These are phyloP conservation scores for Microtus richardsoni DNA, from an alignment of 2,113 vertebrate species.

Conservation along the genomic window DNA sequence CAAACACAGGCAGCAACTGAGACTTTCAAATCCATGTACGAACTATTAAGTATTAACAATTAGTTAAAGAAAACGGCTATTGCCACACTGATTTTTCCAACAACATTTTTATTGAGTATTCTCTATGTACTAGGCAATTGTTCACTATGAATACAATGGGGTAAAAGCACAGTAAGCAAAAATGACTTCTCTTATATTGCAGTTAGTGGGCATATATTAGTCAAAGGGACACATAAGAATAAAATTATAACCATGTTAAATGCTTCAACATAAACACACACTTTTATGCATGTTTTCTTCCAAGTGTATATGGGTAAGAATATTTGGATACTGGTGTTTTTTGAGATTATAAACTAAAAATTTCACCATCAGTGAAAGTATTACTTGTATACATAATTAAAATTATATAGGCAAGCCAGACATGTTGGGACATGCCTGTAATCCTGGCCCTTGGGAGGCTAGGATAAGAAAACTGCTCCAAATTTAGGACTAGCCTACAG, in stretches of 20 bases:
- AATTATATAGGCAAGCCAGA: slow-evolving; percentile 14
- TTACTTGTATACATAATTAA: neutral
- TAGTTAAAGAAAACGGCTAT: slow-evolving; percentile 51
- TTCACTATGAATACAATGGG: slow-evolving; percentile 11
- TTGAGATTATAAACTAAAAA: neutral
- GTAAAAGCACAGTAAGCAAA: slow-evolving; percentile 32
- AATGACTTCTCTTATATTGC: slow-evolving; percentile 2
- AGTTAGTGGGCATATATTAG: slow-evolving; percentile 1
- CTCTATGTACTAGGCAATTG: slow-evolving; percentile 13
- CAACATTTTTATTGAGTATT: slow-evolving; percentile 63
- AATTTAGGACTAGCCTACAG: neutral
- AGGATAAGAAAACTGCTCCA: neutral
- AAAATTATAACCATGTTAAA: slow-evolving; percentile 53
- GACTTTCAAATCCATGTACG: slow-evolving; percentile 8
- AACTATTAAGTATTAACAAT: slow-evolving; percentile 42
- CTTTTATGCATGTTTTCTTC: neutral
- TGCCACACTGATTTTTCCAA: slow-evolving; percentile 51
- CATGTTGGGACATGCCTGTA: neutral
- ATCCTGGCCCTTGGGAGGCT: neutral
- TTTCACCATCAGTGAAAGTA: neutral
- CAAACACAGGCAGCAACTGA: slow-evolving; percentile 53
- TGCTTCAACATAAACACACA: neutral
- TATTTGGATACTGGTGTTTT: neutral
- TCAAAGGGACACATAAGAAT: slow-evolving; percentile 45
- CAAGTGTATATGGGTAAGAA: neutral